Base-by-base conservation (phyloP, 1,140 invertebrate genomes). In the Drosophila orosa region DNA sequence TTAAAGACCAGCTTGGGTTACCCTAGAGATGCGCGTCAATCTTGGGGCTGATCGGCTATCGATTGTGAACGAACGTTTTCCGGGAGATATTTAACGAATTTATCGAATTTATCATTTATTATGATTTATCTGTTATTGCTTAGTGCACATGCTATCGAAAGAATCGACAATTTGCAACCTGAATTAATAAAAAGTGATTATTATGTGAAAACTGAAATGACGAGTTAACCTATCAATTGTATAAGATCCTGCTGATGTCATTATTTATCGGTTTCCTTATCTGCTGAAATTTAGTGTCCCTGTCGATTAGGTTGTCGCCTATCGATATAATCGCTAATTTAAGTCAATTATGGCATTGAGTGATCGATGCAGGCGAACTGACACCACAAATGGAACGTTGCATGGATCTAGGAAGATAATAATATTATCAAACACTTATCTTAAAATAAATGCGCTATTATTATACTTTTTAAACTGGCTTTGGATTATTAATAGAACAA, bases 281-380 rank as follows among this genome's bases (percentile, higher is more conserved):
- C 31, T 35, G 13, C 19, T 24, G 8, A 35, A 19, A n/a, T 35
- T 35, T 54, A 35, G 50, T 54, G 31, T 54, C 31, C 19, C 52
- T 25, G 13, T 68, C 42, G 31, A 47, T 39, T n/a, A 13, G 13
- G 17, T 22, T 33, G 27, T 24, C 19, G 22, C 31, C 52, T 50
- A 72, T 69, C 42, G 42, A 58, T 54, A 66, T 37, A 24, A 66
- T 67, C 44, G 60, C 59, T 48, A 40, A 65, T 65, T 40, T 40
- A 40, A 50, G 35, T 67, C 65, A 27, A 19, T 24, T 17, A 17
- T 39, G 42, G 12, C 59, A 67, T 17, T 65, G 44, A 66, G 13
- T 67, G 65, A 67, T 67, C 60, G 65, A 65, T 65, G 56, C 27
- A 39, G 15, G 12, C n/a, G 24, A 8, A 58, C 9, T 37, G n/a